phyloP scores from a whole-genome alignment of 2,888 invertebrate genomes.

The Coelopa pilipes region DNA sequence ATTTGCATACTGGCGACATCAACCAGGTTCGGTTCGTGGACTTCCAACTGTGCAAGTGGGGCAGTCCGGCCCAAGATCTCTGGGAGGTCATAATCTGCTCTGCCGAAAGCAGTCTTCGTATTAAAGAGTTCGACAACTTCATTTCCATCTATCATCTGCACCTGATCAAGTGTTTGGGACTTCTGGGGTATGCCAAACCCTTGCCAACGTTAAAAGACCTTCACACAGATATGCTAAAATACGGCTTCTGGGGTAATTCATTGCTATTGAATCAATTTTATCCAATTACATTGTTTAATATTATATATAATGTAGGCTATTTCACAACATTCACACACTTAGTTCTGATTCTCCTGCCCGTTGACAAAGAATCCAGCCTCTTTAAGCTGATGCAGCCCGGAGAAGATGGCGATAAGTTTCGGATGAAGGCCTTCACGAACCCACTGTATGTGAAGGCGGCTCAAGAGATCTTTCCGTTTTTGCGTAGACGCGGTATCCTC shows the following conservation, averaged over 20 bases:
- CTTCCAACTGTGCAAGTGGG: slow-evolving; percentile 63
- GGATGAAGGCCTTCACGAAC: slow-evolving; percentile 58
- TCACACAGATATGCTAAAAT: slow-evolving; percentile 59
- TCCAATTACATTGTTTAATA: not conserved
- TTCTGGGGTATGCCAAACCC: slow-evolving; percentile 55
- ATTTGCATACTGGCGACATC: slow-evolving; percentile 52
- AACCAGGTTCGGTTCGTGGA: slow-evolving; percentile 62
- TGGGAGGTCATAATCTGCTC: slow-evolving; percentile 62
- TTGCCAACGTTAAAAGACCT: slow-evolving; percentile 59
- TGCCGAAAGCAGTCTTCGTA: slow-evolving; percentile 55
- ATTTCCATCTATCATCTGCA: slow-evolving; percentile 60
- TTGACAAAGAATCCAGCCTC: slow-evolving; percentile 57
- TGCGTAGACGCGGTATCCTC: slow-evolving; percentile 58
- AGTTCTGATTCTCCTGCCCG: slow-evolving; percentile 57
- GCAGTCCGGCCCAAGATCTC: slow-evolving; percentile 61
- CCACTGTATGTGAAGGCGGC: slow-evolving; percentile 60
- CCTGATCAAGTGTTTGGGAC: slow-evolving; percentile 55
- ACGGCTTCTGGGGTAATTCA: slow-evolving; percentile 60
- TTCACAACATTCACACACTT: slow-evolving; percentile 57
- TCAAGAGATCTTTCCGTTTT: slow-evolving; percentile 60
- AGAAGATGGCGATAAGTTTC: slow-evolving; percentile 58
- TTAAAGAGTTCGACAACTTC: slow-evolving; percentile 60
- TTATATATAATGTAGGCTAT: slow-evolving; percentile 51
- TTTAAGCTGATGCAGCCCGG: slow-evolving; percentile 53
- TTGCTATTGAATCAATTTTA: not conserved